Evolutionary conservation across 2,888 invertebrate genomes (phyloP).

Genomic region (Crioceris asparagi): DNA sequence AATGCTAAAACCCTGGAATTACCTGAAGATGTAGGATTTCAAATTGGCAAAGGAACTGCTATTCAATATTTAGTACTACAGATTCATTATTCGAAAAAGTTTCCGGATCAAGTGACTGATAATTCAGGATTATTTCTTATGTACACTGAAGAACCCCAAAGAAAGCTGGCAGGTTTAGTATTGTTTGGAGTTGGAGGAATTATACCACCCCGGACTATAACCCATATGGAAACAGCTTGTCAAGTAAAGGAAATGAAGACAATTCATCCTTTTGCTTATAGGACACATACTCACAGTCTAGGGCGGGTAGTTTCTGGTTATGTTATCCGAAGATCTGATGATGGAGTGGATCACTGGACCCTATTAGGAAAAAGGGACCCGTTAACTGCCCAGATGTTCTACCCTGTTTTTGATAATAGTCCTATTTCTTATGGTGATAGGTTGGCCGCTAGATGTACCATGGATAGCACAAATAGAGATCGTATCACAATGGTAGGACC

Average conservation of each 20-base stretch:
- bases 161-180: conserved; percentile 83
- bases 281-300: conserved; percentile 87
- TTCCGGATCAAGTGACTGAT: conserved; percentile 65
- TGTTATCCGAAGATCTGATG: conserved; percentile 47
- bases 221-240: conserved; percentile 90
- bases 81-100: conserved; percentile 45
- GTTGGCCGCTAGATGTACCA: conserved; percentile 84
- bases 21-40: conserved; percentile 85
- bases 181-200: conserved; percentile 78
- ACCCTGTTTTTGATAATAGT: conserved; percentile 56
- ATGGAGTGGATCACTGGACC: conserved; percentile 60
- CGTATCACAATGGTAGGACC: conserved; percentile 25
- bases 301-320: conserved; percentile 78
- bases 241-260: conserved; percentile 65
- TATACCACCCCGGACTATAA: conserved; percentile 57
- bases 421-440: conserved; percentile 61
- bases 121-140: conserved; percentile 74
- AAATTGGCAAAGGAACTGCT: conserved; percentile 71
- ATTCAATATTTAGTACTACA: conserved; percentile 88
- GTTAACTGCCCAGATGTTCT: conserved; percentile 89
- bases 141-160: conserved; percentile 63
- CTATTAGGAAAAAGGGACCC: conserved; percentile 81
- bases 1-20: conserved; percentile 75
- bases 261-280: conserved; percentile 90
- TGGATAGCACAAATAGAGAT: conserved; percentile 41